Evolutionary conservation across 1,140 invertebrate species (phyloP), one percentile per base, ranked within the genome.

Genomic region (Campoletis sonorensis): DNA sequence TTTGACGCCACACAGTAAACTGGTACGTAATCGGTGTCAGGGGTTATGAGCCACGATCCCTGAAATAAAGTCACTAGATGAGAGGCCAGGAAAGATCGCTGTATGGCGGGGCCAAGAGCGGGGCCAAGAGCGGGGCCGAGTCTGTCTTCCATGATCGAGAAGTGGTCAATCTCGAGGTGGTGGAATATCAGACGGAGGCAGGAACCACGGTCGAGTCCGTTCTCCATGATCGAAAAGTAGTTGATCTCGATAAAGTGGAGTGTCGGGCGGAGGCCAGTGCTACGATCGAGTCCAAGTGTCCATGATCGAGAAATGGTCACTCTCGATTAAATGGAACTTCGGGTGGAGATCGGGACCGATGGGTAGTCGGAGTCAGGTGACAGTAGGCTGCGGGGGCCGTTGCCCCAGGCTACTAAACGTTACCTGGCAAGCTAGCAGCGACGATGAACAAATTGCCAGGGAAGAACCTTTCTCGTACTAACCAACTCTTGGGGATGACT

Each of bases 1-100:
- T 83, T 83, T 21, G 79, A 80, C 40, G 82, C 79, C 27, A 58
- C 16, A n/a, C 16, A 54, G 18, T 54, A 54, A 51, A 21, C 51
- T 54, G 51, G 16, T 51, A 51, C 11, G 49, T 51, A 51, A 4
- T 33, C 30, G 7, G 30, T 33, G 30, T 33, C 30, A 33, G 68
- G 1, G 68, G 23, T 8, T 37, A n/a, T 37, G 27, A 30, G 2
- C 4, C 16, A 15, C 30, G 37, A 71, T n/a, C n/a, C n/a, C n/a
- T n/a, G n/a, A n/a, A n/a, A n/a, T n/a, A n/a, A n/a, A n/a, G n/a
- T n/a, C n/a, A n/a, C n/a, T n/a, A n/a, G n/a, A n/a, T n/a, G n/a
- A n/a, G n/a, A n/a, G n/a, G n/a, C n/a, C n/a, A n/a, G n/a, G n/a
- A n/a, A n/a, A n/a, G n/a, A n/a, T n/a, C n/a, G n/a, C n/a, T n/a